A percentile compares a stretch with the other conserved stretches of the same genome.
Conservation (phyloP, 2,113 vertebrate species). For the Ondatra zibethicus region DNA sequence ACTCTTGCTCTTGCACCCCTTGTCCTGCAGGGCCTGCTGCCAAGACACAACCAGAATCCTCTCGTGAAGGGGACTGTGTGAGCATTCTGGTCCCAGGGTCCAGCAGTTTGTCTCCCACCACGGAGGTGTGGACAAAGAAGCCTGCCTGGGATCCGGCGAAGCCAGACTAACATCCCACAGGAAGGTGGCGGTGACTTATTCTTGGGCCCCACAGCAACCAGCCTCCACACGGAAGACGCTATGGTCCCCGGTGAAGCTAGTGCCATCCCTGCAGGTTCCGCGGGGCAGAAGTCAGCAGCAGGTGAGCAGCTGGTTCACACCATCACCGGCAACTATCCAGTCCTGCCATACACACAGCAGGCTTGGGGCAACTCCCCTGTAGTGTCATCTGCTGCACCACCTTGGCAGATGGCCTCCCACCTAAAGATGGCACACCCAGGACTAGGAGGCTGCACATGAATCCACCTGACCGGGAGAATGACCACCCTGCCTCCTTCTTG, state of each 20-base stretch:
- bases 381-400: too few relatives aligned
- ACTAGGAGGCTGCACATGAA: background rate
- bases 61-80: slow-evolving; percentile 27
- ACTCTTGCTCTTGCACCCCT: slow-evolving; percentile 85
- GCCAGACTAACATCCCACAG: background rate
- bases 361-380: background rate
- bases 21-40: slow-evolving; percentile 88
- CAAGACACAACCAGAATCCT: slow-evolving; percentile 74
- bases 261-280: background rate
- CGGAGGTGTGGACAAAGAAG: background rate
- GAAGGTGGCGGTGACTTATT: rapidly evolving
- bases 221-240: background rate
- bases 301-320: rapidly evolving
- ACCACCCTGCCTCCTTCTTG: background rate
- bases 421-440: background rate
- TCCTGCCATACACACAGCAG: too few relatives aligned
- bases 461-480: background rate
- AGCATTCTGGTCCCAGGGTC: background rate
- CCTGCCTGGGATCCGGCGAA: background rate
- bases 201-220: rapidly evolving
- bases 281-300: rapidly evolving
- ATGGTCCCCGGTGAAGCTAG: background rate
- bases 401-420: background rate
- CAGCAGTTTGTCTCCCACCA: rapidly evolving
- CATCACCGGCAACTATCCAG: background rate